Evolutionary conservation across 2,113 vertebrate species (phyloP).

Genomic region (Microtus oregoni): DNA sequence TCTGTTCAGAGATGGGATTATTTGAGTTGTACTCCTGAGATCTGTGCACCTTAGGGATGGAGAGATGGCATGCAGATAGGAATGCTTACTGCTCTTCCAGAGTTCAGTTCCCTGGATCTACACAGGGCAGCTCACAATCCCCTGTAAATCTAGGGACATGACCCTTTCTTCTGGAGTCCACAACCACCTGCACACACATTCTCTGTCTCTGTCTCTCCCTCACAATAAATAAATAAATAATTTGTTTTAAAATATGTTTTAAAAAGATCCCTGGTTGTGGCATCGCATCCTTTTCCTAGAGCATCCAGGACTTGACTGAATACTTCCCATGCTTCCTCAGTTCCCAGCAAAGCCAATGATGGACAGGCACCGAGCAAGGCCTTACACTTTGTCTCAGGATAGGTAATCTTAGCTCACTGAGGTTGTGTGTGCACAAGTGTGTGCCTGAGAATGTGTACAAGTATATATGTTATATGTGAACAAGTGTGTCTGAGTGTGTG

Average conservation of each 20-base stretch:
- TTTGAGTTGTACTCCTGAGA: not conserved
- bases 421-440: not conserved
- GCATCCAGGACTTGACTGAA: not conserved
- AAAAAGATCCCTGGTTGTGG: not conserved
- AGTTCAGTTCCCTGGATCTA: not conserved
- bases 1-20: not conserved
- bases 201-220: not conserved
- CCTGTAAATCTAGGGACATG: not conserved
- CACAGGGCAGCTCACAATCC: not conserved
- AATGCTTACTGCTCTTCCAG: not conserved
- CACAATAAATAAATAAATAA: not conserved
- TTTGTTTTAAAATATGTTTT: not conserved
- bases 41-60: not conserved
- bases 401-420: not conserved
- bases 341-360: not conserved
- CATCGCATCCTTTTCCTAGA: not conserved
- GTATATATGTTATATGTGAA: not conserved
- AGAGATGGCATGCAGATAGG: not conserved
- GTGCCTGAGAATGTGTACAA: fast-evolving
- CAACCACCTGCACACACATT: not conserved
- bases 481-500: not conserved
- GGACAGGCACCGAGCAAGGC: not conserved
- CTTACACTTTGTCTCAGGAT: not conserved
- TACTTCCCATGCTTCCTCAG: not conserved
- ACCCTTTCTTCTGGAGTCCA: not conserved